Evolutionary conservation across 1,140 invertebrate species (phyloP), one percentile per base, ranked within the genome.

Genomic region (Brachionus manjavacas): DNA sequence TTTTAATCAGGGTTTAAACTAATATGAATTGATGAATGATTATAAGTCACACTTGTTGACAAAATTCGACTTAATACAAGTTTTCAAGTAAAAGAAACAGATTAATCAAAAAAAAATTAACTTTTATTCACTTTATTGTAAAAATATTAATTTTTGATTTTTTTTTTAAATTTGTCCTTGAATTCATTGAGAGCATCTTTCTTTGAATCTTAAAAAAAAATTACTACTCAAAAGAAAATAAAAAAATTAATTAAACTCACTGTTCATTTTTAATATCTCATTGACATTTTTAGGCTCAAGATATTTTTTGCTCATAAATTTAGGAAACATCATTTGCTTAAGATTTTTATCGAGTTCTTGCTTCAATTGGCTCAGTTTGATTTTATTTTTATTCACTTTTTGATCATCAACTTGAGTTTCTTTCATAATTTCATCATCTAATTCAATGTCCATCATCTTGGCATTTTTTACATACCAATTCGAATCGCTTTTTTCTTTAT

Each of bases 391-490:
- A 28, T 43, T 35, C 8, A 64, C 52, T 64, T 81, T 39, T 25
- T 81, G 14, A 64, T 81, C 23, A 35, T 81, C 79, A 68, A 81
- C 64, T 39, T 81, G 28, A 25, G 79, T 81, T 16, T 81, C 79
- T 68, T 81, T 81, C 43, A 81, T 14, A 7, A 81, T 81, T 46
- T 81, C 52, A 39, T 94, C 93, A 86, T 95, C 94, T 9, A 96
- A 88, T 60, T 95, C 91, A 83, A 97, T 92, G 88, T 97, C 95
- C 92, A 95, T 94, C 85, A 96, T 94, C 85, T 93, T 91, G 0
- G 93, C 93, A 6, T 93, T 93, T 88, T 94, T 94, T 85, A 93
- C 92, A 86, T 95, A 91, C 95, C 96, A 98, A 52, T 93, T 93
- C 85, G 92, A 92, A 66, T 94, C 91, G 31, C 92, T 91, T 86